These are phyloP conservation scores for Ceryle rudis DNA, from an alignment of 2,797 vertebrate genomes.

Conservation along the genomic window DNA sequence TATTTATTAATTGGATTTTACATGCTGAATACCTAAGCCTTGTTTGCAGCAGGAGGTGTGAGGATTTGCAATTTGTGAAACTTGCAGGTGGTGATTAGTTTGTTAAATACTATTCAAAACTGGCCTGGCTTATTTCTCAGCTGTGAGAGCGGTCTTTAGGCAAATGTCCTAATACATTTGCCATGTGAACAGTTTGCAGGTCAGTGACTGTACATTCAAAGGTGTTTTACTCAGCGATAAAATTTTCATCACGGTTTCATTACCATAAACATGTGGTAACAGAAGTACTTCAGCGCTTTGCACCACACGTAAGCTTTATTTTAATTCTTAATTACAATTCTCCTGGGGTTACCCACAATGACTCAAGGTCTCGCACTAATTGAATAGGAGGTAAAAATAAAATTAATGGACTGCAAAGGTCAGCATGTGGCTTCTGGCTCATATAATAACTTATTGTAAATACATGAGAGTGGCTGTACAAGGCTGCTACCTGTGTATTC, in stretches of 20 bases:
- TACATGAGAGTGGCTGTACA: background rate
- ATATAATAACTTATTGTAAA: conserved; percentile 22
- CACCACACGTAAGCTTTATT: background rate
- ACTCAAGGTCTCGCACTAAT: conserved; percentile 68
- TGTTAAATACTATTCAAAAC: conserved; percentile 23
- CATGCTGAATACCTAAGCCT: background rate
- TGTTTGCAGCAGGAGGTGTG: background rate
- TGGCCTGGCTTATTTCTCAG: conserved; percentile 30
- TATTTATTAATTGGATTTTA: conserved; percentile 33
- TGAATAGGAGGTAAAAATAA: conserved; percentile 66
- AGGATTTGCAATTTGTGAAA: conserved; percentile 9
- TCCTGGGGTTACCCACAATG: conserved; percentile 50
- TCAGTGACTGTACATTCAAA: conserved; percentile 65
- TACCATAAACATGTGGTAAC: conserved; percentile 50
- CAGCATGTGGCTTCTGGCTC: conserved; percentile 40
- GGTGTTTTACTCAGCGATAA: conserved; percentile 67
- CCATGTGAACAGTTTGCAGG: conserved; percentile 57
- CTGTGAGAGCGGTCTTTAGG: conserved; percentile 43
- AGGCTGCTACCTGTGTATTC: background rate
- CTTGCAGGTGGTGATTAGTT: conserved; percentile 3
- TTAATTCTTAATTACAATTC: conserved; percentile 67
- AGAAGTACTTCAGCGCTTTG: conserved; percentile 46
- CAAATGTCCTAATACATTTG: conserved; percentile 33
- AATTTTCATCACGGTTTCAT: conserved; percentile 71
- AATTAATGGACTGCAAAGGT: conserved; percentile 74